These are phyloP conservation scores for Theropithecus gelada DNA, from an alignment of 2,113 vertebrate species.

Conservation along the genomic window DNA sequence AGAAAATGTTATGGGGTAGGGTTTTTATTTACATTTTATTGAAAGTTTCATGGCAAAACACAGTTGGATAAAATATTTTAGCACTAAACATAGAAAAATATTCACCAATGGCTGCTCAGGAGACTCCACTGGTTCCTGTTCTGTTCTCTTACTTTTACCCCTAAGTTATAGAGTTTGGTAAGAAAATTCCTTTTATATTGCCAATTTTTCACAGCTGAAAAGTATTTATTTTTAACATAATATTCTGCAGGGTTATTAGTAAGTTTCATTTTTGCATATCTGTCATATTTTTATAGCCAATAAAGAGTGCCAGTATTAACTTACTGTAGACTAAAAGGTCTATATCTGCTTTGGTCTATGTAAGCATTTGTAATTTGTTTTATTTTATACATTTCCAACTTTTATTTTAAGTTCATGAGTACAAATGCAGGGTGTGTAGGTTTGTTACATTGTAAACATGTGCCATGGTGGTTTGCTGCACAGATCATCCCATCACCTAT, in stretches of 20 bases:
- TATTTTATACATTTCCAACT: too few relatives aligned
- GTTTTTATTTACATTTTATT: slow-evolving; percentile 40
- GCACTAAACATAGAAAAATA: background rate
- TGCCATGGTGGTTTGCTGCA: too few relatives aligned
- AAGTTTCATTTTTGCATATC: background rate
- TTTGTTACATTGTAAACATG: too few relatives aligned
- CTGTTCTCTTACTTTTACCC: background rate
- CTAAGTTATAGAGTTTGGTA: background rate
- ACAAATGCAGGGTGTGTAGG: too few relatives aligned
- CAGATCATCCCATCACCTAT: too few relatives aligned
- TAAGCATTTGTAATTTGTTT: background rate
- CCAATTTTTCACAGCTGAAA: background rate
- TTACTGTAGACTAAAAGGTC: background rate
- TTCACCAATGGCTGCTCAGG: background rate
- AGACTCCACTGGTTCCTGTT: background rate
- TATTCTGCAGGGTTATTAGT: background rate
- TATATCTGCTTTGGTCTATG: background rate
- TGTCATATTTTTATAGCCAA: background rate
- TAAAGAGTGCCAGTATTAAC: background rate
- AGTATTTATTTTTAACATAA: background rate
- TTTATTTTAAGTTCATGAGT: too few relatives aligned
- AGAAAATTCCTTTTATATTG: background rate
- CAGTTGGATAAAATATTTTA: background rate
- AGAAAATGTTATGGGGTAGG: background rate
- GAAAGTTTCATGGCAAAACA: background rate